Conservation (phyloP, 2,888 invertebrate genomes). For the Adelphocoris suturalis region DNA sequence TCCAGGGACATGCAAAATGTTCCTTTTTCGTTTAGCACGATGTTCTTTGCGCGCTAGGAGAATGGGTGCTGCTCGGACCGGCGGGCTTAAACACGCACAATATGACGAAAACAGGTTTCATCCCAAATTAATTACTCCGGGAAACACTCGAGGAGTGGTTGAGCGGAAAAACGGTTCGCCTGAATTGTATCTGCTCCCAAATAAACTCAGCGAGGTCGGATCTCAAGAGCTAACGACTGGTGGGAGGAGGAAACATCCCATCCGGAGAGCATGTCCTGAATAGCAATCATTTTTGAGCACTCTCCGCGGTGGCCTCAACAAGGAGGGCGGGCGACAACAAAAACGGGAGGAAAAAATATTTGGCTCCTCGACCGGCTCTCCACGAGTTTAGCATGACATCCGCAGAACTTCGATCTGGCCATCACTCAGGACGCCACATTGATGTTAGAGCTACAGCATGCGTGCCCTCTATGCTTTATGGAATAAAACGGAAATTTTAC, state of each 20-base stretch:
- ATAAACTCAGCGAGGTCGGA: background rate
- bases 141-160: background rate
- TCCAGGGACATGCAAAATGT: too few relatives aligned
- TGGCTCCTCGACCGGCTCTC: slow-evolving; percentile 25
- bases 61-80: too few relatives aligned
- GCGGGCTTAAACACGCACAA: background rate
- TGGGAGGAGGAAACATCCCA: background rate
- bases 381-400: slow-evolving; percentile 25
- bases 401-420: slow-evolving; percentile 15
- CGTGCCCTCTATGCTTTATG: background rate
- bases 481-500: too few relatives aligned
- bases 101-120: background rate
- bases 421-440: background rate
- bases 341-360: background rate
- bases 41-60: too few relatives aligned
- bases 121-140: background rate
- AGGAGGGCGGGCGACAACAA: background rate
- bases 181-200: slow-evolving; percentile 2
- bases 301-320: background rate
- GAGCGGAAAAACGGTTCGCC: background rate
- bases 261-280: slow-evolving; percentile 8
- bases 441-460: slow-evolving; percentile 2
- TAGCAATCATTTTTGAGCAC: slow-evolving; percentile 28
- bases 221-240: slow-evolving; percentile 31
- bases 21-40: too few relatives aligned